A percentile compares a stretch with the other conserved stretches of the same genome.
These are phyloP conservation scores for Ferrisia virgata DNA, from an alignment of 2,888 invertebrate species.

Conservation along the genomic window DNA sequence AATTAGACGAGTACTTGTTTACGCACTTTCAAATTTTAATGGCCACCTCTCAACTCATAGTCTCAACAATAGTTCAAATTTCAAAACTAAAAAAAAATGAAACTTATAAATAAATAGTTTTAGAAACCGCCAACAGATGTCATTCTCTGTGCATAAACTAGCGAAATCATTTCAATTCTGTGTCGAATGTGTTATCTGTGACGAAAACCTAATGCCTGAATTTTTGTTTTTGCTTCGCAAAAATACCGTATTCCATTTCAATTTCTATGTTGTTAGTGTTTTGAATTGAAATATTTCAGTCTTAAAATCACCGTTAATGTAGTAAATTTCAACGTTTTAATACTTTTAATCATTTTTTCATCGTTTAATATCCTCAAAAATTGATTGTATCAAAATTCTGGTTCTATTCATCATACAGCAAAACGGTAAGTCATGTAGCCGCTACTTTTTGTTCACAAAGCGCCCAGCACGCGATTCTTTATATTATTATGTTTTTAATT, in stretches of 20 bases:
- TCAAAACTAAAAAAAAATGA: too few relatives aligned
- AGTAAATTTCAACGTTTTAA: background rate
- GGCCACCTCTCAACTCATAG: too few relatives aligned
- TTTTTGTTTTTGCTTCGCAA: background rate
- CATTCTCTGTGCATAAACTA: too few relatives aligned
- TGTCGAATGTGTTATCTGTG: too few relatives aligned
- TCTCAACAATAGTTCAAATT: too few relatives aligned
- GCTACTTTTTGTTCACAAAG: background rate
- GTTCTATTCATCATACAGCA: background rate
- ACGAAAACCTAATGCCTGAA: background rate
- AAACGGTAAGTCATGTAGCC: background rate
- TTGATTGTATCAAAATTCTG: background rate
- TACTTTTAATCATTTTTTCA: background rate
- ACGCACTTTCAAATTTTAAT: too few relatives aligned
- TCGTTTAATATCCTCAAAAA: background rate
- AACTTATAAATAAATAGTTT: too few relatives aligned
- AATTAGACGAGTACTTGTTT: too few relatives aligned
- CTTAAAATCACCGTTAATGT: background rate
- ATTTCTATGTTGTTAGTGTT: background rate
- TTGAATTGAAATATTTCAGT: background rate
- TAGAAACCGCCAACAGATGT: too few relatives aligned
- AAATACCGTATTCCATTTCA: slow-evolving; percentile 24
- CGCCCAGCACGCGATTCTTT: background rate
- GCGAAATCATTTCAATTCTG: too few relatives aligned
- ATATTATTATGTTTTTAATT: background rate